phyloP scores from a whole-genome alignment of 30 jellyfish, hydroid and myxozoan species.

The Sanderia malayensis region DNA sequence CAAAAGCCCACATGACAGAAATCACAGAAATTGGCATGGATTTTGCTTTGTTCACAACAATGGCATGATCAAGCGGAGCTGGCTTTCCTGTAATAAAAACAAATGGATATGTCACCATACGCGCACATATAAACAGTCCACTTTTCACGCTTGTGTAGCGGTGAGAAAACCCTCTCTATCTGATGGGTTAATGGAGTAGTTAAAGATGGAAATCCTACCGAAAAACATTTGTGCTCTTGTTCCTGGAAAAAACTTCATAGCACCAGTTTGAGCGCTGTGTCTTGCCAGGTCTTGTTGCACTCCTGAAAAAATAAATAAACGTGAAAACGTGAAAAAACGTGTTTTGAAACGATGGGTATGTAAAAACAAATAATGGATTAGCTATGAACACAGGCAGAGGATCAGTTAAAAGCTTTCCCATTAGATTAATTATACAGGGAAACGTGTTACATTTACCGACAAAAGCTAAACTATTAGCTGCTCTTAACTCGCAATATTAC shows the following conservation, averaged over 20 bases:
- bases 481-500: no score
- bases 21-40: conserved; percentile 39
- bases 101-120: no score
- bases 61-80: conserved; percentile 64
- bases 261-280: conserved; percentile 22
- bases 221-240: conserved; percentile 22
- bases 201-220: conserved; percentile 35
- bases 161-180: neutral
- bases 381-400: no score
- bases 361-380: neutral
- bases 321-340: no score
- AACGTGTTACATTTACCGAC: no score
- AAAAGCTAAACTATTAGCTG: no score
- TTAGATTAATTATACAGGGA: no score
- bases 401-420: no score
- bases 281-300: conserved; percentile 16
- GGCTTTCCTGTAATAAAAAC: conserved; percentile 38
- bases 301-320: neutral
- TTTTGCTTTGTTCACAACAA: conserved; percentile 14
- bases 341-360: neutral
- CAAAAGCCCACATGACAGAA: conserved; percentile 77
- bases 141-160: no score
- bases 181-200: neutral
- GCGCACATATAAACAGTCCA: no score
- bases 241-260: conserved; percentile 33